phyloP scores from a whole-genome alignment of 2,797 vertebrate species.

The Catostomus latipinnis region DNA sequence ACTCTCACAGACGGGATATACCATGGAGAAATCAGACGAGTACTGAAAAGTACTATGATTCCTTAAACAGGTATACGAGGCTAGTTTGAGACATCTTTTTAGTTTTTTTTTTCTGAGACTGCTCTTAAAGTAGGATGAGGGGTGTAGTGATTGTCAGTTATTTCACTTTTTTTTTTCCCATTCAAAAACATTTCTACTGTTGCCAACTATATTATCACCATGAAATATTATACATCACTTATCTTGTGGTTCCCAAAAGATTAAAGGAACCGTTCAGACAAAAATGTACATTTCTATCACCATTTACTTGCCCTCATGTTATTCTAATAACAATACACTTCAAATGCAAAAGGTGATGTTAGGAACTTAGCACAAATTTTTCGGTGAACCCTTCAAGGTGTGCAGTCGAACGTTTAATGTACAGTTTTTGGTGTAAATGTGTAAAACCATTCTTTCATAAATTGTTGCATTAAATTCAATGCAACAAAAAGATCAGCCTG shows the following conservation, averaged over 20 bases:
- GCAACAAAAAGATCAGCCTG: too few species aligned
- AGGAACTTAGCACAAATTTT: too few species aligned
- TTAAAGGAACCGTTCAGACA: background rate
- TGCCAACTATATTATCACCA: slow-evolving; percentile 79
- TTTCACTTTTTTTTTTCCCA: background rate
- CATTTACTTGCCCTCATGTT: too few species aligned
- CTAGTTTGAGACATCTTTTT: slow-evolving; percentile 71
- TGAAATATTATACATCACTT: slow-evolving; percentile 8
- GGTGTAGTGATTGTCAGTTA: slow-evolving; percentile 46
- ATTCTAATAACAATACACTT: too few species aligned
- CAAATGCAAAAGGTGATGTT: too few species aligned
- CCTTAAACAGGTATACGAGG: slow-evolving; percentile 88
- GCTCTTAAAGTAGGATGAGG: slow-evolving; percentile 60
- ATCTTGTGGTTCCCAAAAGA: background rate
- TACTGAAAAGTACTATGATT: slow-evolving; percentile 87
- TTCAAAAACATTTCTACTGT: slow-evolving; percentile 57
- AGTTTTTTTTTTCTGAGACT: slow-evolving; percentile 62
- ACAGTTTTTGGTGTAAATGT: too few species aligned
- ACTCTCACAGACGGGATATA: slow-evolving; percentile 90
- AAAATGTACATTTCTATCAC: too few species aligned
- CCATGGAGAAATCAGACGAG: slow-evolving; percentile 90
- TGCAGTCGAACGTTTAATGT: too few species aligned
- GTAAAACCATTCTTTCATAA: too few species aligned
- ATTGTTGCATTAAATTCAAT: too few species aligned
- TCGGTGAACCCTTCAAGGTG: too few species aligned